These are phyloP conservation scores for Babylonia areolata DNA, from an alignment of 1,140 invertebrate genomes.

Conservation along the genomic window DNA sequence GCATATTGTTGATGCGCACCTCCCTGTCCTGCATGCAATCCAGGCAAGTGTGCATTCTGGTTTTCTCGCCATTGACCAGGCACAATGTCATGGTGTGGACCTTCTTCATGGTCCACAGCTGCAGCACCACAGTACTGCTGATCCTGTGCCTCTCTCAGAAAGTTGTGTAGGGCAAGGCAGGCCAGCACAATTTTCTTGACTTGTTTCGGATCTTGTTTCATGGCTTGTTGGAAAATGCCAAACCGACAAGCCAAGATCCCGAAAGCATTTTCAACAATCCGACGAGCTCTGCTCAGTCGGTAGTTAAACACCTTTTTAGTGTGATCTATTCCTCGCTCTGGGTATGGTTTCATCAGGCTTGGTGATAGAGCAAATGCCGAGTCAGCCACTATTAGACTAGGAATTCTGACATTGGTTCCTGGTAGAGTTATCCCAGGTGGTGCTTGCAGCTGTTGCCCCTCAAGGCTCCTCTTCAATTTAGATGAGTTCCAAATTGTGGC, in stretches of 20 bases:
- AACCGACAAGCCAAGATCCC: not conserved
- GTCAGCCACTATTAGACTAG: slow-evolving; percentile 19
- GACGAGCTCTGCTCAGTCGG: not conserved
- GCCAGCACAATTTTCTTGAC: slow-evolving; percentile 23
- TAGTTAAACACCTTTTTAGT: slow-evolving; percentile 9
- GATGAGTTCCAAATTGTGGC: slow-evolving; percentile 3
- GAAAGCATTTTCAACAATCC: slow-evolving; percentile 8
- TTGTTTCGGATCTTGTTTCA: not conserved
- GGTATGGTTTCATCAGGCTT: not conserved
- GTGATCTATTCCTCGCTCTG: not conserved
- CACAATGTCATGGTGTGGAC: not conserved
- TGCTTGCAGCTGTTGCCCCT: not conserved
- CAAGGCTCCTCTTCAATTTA: not conserved
- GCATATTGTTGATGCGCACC: not conserved
- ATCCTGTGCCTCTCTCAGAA: slow-evolving; percentile 13
- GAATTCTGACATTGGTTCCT: not conserved
- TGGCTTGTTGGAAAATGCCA: not conserved
- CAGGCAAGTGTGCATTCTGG: not conserved
- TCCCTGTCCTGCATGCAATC: not conserved
- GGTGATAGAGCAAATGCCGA: slow-evolving; percentile 11
- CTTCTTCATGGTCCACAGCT: not conserved
- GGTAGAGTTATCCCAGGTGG: not conserved
- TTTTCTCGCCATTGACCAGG: slow-evolving; percentile 5
- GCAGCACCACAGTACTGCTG: slow-evolving; percentile 21
- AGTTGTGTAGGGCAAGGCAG: slow-evolving; percentile 18